Evolutionary conservation across 2,113 vertebrate genomes (phyloP).

Genomic region (Entelurus aequoreus): DNA sequence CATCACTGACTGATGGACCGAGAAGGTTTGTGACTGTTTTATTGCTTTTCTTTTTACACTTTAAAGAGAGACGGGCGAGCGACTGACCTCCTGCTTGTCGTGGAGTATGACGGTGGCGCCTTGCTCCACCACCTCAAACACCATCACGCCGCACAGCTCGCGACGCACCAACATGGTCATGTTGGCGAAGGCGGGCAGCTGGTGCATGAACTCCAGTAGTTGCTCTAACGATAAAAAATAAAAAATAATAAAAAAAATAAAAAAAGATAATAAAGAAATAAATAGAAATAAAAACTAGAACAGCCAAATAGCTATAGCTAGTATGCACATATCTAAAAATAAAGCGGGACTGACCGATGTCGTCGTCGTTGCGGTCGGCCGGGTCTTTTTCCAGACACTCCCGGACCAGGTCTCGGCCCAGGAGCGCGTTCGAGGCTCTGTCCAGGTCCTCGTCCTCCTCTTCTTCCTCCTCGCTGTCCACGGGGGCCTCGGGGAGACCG

Average conservation of each 20-base stretch:
- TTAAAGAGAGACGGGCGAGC: too few species aligned
- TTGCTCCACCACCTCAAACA: slow-evolving; percentile 94
- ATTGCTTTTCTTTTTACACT: too few species aligned
- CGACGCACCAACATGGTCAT: slow-evolving; percentile 98
- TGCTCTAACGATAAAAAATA: slow-evolving; percentile 88
- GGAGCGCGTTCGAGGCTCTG: slow-evolving; percentile 82
- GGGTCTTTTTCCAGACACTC: slow-evolving; percentile 97
- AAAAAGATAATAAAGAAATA: too few species aligned
- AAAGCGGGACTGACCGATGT: slow-evolving; percentile 78
- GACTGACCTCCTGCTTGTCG: slow-evolving; percentile 86
- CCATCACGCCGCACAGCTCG: slow-evolving; percentile 93
- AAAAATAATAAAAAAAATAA: too few species aligned
- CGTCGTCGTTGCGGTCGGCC: slow-evolving; percentile 90
- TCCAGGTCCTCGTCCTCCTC: slow-evolving; percentile 97
- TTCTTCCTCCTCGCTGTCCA: slow-evolving; percentile 96
- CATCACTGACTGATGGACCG: too few species aligned
- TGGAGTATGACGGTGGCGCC: slow-evolving; percentile 85
- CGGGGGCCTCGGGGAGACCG: slow-evolving; percentile 89
- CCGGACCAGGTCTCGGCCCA: slow-evolving; percentile 87
- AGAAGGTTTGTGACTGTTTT: too few species aligned
- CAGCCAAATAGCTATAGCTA: too few species aligned
- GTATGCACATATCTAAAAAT: too few species aligned
- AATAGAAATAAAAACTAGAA: too few species aligned
- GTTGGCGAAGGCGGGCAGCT: slow-evolving; percentile 94
- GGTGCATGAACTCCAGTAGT: slow-evolving; percentile 95